Percentiles rank a stretch among this genome's conserved stretches.
Evolutionary conservation across 2,113 vertebrate species (phyloP).

Genomic region (Forbesichthys papilliferus): DNA sequence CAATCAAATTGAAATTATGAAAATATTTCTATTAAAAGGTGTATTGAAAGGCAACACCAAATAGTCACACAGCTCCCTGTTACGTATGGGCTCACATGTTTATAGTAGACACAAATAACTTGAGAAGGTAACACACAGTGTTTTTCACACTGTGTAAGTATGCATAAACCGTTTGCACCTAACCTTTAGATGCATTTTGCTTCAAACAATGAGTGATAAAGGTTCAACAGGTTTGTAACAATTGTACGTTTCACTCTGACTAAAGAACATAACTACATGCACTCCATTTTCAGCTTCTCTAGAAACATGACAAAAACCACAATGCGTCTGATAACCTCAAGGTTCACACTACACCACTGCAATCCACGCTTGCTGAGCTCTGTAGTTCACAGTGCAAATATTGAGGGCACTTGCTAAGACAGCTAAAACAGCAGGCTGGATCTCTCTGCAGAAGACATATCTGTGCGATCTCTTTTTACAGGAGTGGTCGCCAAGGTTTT

Average conservation of each 20-base stretch:
- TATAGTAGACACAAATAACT: slow-evolving; percentile 52
- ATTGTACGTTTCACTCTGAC: background rate
- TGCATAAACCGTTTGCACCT: background rate
- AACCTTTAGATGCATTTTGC: slow-evolving; percentile 3
- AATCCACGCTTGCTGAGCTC: background rate
- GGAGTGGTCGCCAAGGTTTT: no score
- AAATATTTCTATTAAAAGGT: no score
- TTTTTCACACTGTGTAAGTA: slow-evolving; percentile 40
- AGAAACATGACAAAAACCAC: slow-evolving; percentile 56
- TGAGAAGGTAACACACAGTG: slow-evolving; percentile 35
- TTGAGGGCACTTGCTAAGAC: slow-evolving; percentile 15
- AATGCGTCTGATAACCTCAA: slow-evolving; percentile 50
- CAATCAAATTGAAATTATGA: no score
- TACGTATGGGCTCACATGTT: slow-evolving; percentile 41
- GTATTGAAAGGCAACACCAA: background rate
- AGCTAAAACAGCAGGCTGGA: slow-evolving; percentile 20
- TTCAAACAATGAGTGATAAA: background rate
- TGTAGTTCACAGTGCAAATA: slow-evolving; percentile 3
- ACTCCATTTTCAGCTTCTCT: slow-evolving; percentile 29
- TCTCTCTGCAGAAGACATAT: slow-evolving; percentile 10
- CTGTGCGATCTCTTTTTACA: no score
- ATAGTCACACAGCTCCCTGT: slow-evolving; percentile 27
- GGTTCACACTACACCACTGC: slow-evolving; percentile 53
- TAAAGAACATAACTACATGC: slow-evolving; percentile 7
- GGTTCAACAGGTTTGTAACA: background rate